Conservation (phyloP, 2,888 invertebrate genomes). For the Ischnus inquisitorius region DNA sequence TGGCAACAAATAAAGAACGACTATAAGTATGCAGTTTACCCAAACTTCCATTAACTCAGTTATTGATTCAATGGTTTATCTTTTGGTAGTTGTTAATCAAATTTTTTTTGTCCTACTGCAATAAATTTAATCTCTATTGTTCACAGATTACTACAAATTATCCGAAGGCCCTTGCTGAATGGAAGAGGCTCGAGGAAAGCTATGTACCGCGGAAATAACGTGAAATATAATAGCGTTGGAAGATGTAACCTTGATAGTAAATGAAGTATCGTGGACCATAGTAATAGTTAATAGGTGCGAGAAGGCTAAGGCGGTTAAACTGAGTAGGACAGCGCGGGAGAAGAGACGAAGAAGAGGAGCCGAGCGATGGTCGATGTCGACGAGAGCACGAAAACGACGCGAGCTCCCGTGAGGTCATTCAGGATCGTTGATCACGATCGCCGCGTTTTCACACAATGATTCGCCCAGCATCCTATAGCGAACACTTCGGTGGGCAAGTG, state of each 20-base stretch:
- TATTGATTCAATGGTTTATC: neutral
- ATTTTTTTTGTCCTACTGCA: neutral
- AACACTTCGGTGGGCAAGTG: constrained; percentile 5
- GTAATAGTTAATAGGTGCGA: neutral
- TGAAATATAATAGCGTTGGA: constrained; percentile 21
- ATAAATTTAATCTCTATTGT: constrained; percentile 32
- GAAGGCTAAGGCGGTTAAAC: neutral
- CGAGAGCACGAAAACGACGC: constrained; percentile 55
- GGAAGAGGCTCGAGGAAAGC: neutral
- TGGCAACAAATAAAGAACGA: too few relatives aligned
- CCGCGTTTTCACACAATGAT: constrained; percentile 16
- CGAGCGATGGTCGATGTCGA: constrained; percentile 15
- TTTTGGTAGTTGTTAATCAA: neutral
- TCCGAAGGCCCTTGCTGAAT: constrained; percentile 77
- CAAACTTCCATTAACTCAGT: too few relatives aligned
- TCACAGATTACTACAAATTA: constrained; percentile 81
- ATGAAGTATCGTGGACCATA: constrained; percentile 1
- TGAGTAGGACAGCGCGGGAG: constrained; percentile 7
- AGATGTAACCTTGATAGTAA: constrained; percentile 13
- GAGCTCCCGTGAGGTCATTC: constrained; percentile 65
- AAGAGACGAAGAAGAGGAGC: constrained; percentile 24
- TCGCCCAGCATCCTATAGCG: neutral
- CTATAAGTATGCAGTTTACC: too few relatives aligned
- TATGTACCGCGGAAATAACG: constrained; percentile 4
- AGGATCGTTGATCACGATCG: constrained; percentile 64